Evolutionary conservation across 37 sponge, comb jelly and placozoan species (phyloP).

Genomic region (Theonella swinhoei): DNA sequence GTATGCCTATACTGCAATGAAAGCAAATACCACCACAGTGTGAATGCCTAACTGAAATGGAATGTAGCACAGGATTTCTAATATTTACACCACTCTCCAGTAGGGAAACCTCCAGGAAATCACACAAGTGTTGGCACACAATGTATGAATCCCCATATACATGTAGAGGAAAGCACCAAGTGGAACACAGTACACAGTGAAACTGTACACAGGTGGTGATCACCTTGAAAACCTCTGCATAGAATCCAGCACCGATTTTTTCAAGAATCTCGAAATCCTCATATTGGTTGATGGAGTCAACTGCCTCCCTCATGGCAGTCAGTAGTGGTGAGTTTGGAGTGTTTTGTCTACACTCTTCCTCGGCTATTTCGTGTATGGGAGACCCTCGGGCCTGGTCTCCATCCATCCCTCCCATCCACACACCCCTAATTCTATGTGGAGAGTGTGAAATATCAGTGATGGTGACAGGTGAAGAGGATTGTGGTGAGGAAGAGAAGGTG

Average conservation of each 20-base stretch:
- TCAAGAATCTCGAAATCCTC: constrained; percentile 81
- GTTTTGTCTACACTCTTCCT: neutral
- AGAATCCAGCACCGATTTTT: constrained; percentile 83
- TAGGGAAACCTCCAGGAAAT: no score
- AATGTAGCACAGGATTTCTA: no score
- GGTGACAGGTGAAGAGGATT: neutral
- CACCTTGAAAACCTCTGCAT: constrained; percentile 91
- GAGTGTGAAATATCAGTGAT: neutral
- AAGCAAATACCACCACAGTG: no score
- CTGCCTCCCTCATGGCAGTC: constrained; percentile 66
- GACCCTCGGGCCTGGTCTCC: neutral
- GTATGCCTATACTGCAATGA: no score
- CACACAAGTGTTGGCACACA: no score
- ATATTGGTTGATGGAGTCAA: constrained; percentile 57
- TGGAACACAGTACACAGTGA: no score
- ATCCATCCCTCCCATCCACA: neutral
- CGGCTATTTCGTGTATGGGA: neutral
- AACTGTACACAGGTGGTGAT: neutral
- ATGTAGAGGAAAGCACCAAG: no score
- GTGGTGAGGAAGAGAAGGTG: neutral
- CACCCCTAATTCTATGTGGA: neutral
- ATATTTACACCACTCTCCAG: no score
- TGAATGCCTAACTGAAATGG: no score
- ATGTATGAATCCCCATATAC: no score
- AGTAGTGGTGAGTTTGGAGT: constrained; percentile 71